A percentile compares a stretch with the other conserved stretches of the same genome.
Conservation (phyloP, 1,140 invertebrate species). For the Acromyrmex echinatior region DNA sequence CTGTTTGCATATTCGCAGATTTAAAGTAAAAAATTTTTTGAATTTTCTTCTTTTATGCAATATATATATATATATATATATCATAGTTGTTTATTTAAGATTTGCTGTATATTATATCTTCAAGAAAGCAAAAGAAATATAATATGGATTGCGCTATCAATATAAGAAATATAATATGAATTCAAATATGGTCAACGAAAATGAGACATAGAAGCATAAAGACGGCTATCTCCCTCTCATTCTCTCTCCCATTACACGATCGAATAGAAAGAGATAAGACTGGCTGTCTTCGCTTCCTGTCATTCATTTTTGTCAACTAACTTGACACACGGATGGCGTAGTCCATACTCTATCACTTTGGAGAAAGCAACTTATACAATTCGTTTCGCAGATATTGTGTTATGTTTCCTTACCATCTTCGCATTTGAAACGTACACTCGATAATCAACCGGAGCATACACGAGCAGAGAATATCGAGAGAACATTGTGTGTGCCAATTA, state of each 20-base stretch:
- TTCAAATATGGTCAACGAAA: too few relatives aligned
- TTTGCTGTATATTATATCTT: not conserved
- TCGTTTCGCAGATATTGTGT: conserved; percentile 56
- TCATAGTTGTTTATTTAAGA: not conserved
- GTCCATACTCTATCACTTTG: too few relatives aligned
- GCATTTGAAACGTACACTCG: conserved; percentile 21
- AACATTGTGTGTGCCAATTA: conserved; percentile 32
- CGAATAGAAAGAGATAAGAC: too few relatives aligned
- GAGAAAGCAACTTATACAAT: not conserved
- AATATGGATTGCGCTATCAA: too few relatives aligned
- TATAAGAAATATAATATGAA: too few relatives aligned
- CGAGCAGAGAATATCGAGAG: conserved; percentile 14
- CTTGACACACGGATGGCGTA: too few relatives aligned
- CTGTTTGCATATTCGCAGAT: not conserved
- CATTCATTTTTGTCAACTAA: too few relatives aligned
- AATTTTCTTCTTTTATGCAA: not conserved
- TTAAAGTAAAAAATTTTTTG: not conserved
- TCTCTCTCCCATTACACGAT: too few relatives aligned
- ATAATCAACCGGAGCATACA: conserved; percentile 22
- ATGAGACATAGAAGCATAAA: too few relatives aligned
- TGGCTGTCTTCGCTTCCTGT: too few relatives aligned
- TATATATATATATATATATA: too few relatives aligned
- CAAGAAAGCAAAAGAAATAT: not conserved
- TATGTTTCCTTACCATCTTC: conserved; percentile 62
- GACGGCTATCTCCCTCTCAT: too few relatives aligned